Evolutionary conservation across 2,113 vertebrate genomes (phyloP).

Genomic region (Neopipo cinnamomea): DNA sequence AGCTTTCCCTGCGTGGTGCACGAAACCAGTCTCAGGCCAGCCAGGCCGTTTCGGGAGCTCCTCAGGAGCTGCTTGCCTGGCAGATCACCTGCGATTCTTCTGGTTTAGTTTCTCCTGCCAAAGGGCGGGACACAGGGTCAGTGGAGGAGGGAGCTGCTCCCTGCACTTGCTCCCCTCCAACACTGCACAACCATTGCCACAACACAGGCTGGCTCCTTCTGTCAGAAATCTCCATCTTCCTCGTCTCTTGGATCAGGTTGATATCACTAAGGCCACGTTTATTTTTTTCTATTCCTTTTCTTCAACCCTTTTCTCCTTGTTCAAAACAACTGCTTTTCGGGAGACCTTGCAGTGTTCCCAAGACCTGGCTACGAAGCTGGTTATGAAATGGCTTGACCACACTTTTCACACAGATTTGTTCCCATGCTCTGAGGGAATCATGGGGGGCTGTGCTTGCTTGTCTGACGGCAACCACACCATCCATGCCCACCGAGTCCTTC

Average conservation of each 20-base stretch:
- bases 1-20: neutral
- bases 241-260: neutral
- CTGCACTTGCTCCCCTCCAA: neutral
- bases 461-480: neutral
- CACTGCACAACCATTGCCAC: neutral
- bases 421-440: neutral
- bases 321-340: neutral
- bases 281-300: neutral
- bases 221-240: neutral
- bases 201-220: neutral
- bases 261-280: neutral
- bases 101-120: neutral
- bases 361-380: neutral
- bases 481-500: neutral
- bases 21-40: neutral
- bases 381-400: neutral
- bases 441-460: accelerated
- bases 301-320: neutral
- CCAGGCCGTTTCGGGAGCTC: neutral
- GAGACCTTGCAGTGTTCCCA: neutral
- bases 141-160: neutral
- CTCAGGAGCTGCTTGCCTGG: neutral
- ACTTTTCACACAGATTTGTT: neutral
- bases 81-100: neutral
- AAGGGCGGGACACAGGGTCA: neutral